Base-by-base conservation (phyloP, 2,113 vertebrate species). In the Oryzias woworae region DNA sequence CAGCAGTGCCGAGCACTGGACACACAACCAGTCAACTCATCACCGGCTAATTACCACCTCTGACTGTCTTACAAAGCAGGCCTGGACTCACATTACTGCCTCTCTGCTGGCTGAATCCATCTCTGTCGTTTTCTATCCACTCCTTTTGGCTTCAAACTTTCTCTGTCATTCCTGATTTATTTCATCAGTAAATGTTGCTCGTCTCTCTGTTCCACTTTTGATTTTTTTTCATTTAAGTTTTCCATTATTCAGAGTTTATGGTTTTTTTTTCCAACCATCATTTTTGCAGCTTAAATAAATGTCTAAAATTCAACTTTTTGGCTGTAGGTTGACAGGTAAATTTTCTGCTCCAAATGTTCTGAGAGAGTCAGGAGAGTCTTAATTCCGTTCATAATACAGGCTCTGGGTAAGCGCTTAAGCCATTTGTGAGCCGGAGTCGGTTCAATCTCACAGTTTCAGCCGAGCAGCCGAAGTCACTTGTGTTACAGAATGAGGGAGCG, bases 1-100 rank as follows among this genome's bases (percentile, higher is more conserved):
- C 87, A 73, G 84, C 83, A 84, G 77, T 68, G 65, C 70, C 43
- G 69, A 68, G 84, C 69, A 78, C 83, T 85, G 81, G 87, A 90
- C 79, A 84, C 78, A 80, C 81, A 77, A 88, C 71, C 74, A 79
- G 81, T 87, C 89, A 82, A 83, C 86, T 89, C 90, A 90, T 91
- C 88, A 90, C 87, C 78, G 77, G 82, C 82, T 91, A 91, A 92
- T 90, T 91, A 90, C 85, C 85, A 80, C 83, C 73, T 89, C 81
- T 88, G 81, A 88, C 85, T 81, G 81, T 69, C 85, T 81, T 68
- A 89, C 86, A 89, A 90, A 87, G 82, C 85, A 83, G 79, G 64
- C 74, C 80, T 77, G 62, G 77, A 83, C 71, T 83, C 84, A 62
- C 78, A 75, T 80, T 58, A 67, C 59, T 47, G 62, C 42, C 73